These are phyloP conservation scores for Sternotherus odoratus DNA, from an alignment of 2,797 vertebrate species.

Conservation along the genomic window DNA sequence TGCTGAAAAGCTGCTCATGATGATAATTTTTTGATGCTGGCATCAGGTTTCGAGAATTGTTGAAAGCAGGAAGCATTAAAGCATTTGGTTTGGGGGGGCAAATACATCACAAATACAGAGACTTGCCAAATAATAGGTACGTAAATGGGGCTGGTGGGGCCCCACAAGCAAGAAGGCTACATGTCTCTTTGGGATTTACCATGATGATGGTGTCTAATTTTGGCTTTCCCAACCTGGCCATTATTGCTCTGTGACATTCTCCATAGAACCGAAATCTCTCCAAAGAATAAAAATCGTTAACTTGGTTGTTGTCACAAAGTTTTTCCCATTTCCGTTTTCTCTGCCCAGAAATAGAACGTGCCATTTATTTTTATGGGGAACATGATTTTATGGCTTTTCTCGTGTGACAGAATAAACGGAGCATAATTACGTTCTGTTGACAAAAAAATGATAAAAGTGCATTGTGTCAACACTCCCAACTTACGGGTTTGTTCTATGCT, in stretches of 20 bases:
- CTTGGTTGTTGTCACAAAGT: slow-evolving; percentile 10
- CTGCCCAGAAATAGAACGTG: slow-evolving; percentile 51
- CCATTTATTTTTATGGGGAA: slow-evolving; percentile 63
- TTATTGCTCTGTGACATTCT: background rate
- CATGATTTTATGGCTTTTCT: slow-evolving; percentile 61
- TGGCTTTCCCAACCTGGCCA: background rate
- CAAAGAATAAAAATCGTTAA: background rate
- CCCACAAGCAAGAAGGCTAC: background rate
- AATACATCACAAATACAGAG: background rate
- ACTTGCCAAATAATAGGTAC: background rate
- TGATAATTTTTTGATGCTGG: fast-evolving
- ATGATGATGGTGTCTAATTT: background rate
- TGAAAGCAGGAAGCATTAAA: background rate
- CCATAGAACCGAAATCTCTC: background rate
- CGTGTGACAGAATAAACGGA: slow-evolving; percentile 36
- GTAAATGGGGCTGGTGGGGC: background rate
- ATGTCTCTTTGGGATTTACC: background rate
- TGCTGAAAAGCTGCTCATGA: fast-evolving
- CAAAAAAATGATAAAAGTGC: slow-evolving; percentile 71
- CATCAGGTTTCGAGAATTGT: background rate
- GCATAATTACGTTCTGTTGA: slow-evolving; percentile 70
- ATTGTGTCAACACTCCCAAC: slow-evolving; percentile 70
- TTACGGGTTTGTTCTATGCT: slow-evolving; percentile 66
- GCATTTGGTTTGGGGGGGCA: background rate
- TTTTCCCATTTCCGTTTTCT: slow-evolving; percentile 30